Base-by-base conservation (phyloP, 2,797 vertebrate species). In the Mus minutoides region DNA sequence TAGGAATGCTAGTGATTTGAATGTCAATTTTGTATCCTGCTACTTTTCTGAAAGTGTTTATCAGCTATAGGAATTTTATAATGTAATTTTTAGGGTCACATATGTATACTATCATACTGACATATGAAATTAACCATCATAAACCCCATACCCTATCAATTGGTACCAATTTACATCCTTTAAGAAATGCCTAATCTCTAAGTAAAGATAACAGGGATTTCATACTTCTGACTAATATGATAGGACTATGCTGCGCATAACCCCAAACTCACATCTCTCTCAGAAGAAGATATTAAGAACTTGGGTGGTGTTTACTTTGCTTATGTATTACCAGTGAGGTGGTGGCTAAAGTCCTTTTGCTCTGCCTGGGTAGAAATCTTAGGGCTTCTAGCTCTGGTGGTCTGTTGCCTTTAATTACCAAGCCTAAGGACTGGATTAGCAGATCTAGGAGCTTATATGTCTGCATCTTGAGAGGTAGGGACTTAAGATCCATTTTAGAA, bases 231-330 rank as follows among this genome's bases (percentile, higher is more conserved):
- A 13, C 46, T 73, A 88, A 77, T 17, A 29, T 85, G 46, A 69
- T 94, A 86, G 31, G 73, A 54, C 22, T 82, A 29, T 75, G 26
- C n/a, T 86, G 19, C 13, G 60, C 71, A 69, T 34, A 90, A 24
- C 52, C 12, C 4, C 75, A 86, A 90, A 76, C 22, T 76, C 10
- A 69, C 4, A n/a, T 43, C 31, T 92, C 90, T 89, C 62, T 56
- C 29, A 69, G 69, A 86, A 71, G 64, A 91, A 19, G 29, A 54
- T 89, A 1, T 34, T 79, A 62, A 62, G 40, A 67, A 24, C 29
- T 94, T 85, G 1, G n/a, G 60, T 93, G 58, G 56, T 83, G 69
- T 46, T 82, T 93, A 60, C 64, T 69, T 94, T 94, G 19, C 21
- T 49, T 34, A n/a, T 67, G 40, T 67, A 26, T 37, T 82, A n/a